Conservation (phyloP, 2,888 invertebrate species). For the Neoaliturus tenellus region DNA sequence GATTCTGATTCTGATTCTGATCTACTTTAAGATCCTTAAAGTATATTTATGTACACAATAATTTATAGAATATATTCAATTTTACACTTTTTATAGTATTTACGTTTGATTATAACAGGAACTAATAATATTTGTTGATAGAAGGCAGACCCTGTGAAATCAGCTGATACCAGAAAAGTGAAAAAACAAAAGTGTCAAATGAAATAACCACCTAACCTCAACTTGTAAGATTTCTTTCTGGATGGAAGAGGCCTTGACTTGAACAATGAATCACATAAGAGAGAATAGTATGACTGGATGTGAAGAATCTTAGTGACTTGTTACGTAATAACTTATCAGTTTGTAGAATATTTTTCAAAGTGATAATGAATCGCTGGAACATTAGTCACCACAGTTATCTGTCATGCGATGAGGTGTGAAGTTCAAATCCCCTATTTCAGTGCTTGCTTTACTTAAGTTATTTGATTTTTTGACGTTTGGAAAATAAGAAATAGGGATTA, state of each 20-base stretch:
- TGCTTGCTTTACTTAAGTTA: neutral
- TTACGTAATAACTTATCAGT: slow-evolving; percentile 19
- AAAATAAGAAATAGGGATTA: neutral
- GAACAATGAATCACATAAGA: neutral
- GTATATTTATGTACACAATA: no score
- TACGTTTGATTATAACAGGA: no score
- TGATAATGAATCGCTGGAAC: neutral
- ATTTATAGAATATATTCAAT: no score
- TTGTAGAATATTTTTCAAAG: neutral
- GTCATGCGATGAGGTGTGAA: neutral
- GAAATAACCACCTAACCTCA: neutral
- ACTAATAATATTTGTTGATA: no score
- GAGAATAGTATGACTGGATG: neutral
- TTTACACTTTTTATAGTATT: no score
- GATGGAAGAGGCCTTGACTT: slow-evolving; percentile 1
- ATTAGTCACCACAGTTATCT: neutral
- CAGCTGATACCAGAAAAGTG: no score
- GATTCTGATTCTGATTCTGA: no score
- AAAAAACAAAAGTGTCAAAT: neutral
- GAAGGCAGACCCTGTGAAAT: no score
- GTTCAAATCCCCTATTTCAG: neutral
- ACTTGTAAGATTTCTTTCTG: neutral
- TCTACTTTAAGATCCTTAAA: no score
- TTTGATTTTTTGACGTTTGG: no score
- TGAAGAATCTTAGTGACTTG: neutral